Base-by-base conservation (phyloP, 2,797 vertebrate genomes). In the Bovichtus variegatus region DNA sequence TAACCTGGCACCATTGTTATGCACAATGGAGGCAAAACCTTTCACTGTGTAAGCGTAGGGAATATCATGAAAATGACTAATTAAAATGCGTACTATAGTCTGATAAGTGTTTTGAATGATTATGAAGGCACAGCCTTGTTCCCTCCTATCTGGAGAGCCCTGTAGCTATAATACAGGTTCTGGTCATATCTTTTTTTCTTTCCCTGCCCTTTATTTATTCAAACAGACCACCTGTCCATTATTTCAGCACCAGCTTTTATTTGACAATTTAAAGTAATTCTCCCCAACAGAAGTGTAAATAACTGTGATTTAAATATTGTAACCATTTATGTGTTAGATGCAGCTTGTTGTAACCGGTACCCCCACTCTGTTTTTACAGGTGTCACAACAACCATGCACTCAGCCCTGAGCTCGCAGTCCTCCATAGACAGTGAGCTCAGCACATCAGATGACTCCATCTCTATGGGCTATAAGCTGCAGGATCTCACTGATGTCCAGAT, bases 401-500 rank as follows among this genome's bases (percentile, higher is more conserved):
- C 97, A 0, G 95, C 97, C 1, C 90, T 98, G 86, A 98, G 97
- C 92, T 98, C 97, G 1, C 97, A 98, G 93, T 98, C 97, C 0
- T 98, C 97, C 1, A 96, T 98, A 74, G 97, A 98, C 91, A 98
- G 97, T 1, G 97, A 97, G 88, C 94, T 97, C 70, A 98, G 97
- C 84, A 97, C 96, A 4, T 98, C 97, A 0, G 97, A 98, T 4
- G 97, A 98, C 91, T 98, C 97, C 83, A 98, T 97, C 93, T 97
- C 97, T 2, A 97, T 98, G 97, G 97, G 97, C 1, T 98, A 98
- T 62, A 98, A 98, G 76, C 95, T 98, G 72, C 97, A 98, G 92
- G 97, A 98, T 89, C 90, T 98, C 86, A 98, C 97, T 0, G 97
- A 98, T 4, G 97, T 98, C 68, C 97, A 98, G 93, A 97, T 98